These are phyloP conservation scores for Siphlonurus alternatus DNA, from an alignment of 2,888 invertebrate species.

Conservation along the genomic window DNA sequence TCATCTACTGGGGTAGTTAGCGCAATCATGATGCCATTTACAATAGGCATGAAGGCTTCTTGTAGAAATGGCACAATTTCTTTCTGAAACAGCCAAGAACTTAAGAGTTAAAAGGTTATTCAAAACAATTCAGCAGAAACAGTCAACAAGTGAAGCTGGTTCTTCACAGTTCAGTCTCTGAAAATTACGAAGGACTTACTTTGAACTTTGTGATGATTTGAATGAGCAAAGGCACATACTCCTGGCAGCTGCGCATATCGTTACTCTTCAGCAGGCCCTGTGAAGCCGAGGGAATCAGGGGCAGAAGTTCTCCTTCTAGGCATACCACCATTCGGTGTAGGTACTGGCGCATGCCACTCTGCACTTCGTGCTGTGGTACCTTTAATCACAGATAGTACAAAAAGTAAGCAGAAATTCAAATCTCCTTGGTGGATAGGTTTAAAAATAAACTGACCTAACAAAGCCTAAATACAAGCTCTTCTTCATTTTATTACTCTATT, in stretches of 20 bases:
- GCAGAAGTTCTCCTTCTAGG: slow-evolving; percentile 34
- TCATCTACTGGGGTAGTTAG: slow-evolving; percentile 27
- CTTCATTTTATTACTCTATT: too few species aligned
- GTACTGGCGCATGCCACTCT: slow-evolving; percentile 33
- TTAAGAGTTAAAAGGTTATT: slow-evolving; percentile 9
- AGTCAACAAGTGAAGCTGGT: neutral
- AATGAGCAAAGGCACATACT: slow-evolving; percentile 37
- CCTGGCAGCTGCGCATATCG: slow-evolving; percentile 22
- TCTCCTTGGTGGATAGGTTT: too few species aligned
- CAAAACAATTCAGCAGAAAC: too few species aligned
- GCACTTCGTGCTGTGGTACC: slow-evolving; percentile 15
- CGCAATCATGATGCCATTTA: slow-evolving; percentile 25
- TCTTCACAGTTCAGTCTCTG: too few species aligned
- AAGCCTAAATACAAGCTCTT: too few species aligned
- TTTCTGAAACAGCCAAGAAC: slow-evolving; percentile 24
- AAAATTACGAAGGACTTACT: slow-evolving; percentile 18
- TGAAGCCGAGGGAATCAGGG: slow-evolving; percentile 31
- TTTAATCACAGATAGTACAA: too few species aligned
- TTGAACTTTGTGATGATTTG: slow-evolving; percentile 39
- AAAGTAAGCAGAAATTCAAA: too few species aligned
- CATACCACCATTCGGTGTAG: slow-evolving; percentile 39
- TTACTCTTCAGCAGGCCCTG: slow-evolving; percentile 28
- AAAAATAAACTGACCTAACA: too few species aligned
- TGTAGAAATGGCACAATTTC: slow-evolving; percentile 31
- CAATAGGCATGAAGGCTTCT: slow-evolving; percentile 31